Base-by-base conservation (phyloP, 1,140 invertebrate genomes). In the Drosophila nasuta region DNA sequence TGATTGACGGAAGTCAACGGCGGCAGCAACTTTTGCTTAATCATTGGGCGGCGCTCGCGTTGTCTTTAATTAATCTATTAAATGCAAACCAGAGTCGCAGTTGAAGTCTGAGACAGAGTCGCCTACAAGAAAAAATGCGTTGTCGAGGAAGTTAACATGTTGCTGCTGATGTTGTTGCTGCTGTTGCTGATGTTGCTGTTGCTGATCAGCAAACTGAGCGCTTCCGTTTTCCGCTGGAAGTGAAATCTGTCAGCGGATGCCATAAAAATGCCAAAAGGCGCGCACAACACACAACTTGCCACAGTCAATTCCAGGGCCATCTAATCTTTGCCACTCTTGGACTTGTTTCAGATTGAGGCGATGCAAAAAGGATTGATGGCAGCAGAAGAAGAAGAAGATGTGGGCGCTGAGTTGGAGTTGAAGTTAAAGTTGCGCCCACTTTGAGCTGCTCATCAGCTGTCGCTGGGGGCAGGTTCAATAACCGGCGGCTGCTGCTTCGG, bases 211-310 rank as follows among this genome's bases (percentile, higher is more conserved):
- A 74, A 87, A 87, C 82, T 79, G 70, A 68, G 71, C 66, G 81
- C 85, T 88, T 88, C 85, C 85, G 85, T 89, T 88, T 88, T 89
- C 85, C 85, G 85, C 85, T 88, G 83, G 83, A 87, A 87, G 85
- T 87, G 83, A 87, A 87, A 83, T 89, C 83, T 83, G 56, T 78
- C 76, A 72, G 73, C 83, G 83, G 83, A 87, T 82, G 85, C 73
- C 85, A 80, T 87, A 87, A 88, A 88, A 87, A 88, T 87, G 83
- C 80, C 83, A 71, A 80, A 70, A 85, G 73, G 81, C 78, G 63
- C 52, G 35, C 75, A 54, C 13, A 25, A 15, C 46, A n/a, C 5
- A 11, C 33, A 58, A 28, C 56, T 20, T 41, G 7, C 2, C 49
- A 25, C 56, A 38, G 4, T 33, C n/a, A 15, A 56, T 28, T 33